Evolutionary conservation across 2,888 invertebrate genomes (phyloP).

Genomic region (Euplagia quadripunctaria): DNA sequence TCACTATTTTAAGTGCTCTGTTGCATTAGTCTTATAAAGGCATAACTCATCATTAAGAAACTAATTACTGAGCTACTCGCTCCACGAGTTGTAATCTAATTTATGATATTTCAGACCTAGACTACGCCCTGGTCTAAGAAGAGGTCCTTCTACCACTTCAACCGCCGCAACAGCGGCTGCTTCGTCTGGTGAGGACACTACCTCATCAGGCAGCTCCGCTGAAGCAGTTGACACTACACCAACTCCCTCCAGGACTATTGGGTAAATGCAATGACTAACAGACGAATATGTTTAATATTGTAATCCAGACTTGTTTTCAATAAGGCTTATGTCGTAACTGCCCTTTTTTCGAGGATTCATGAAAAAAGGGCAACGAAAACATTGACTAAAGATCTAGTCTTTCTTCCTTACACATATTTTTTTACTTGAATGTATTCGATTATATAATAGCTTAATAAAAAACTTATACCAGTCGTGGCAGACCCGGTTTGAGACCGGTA

Average conservation of each 20-base stretch:
- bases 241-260: constrained; percentile 71
- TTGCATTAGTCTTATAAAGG: background rate
- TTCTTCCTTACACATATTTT: background rate
- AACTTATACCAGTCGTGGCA: constrained; percentile 67
- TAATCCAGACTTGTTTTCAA: background rate
- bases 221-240: constrained; percentile 79
- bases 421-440: background rate
- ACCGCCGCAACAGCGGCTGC: constrained; percentile 65
- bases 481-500: constrained; percentile 78
- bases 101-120: constrained; percentile 69
- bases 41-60: too few species aligned
- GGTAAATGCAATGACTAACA: constrained; percentile 57
- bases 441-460: too few species aligned
- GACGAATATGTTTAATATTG: background rate
- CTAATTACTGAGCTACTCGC: background rate
- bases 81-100: background rate
- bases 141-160: constrained; percentile 64
- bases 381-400: too few species aligned
- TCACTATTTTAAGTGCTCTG: background rate
- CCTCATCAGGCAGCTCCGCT: constrained; percentile 65
- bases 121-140: constrained; percentile 80
- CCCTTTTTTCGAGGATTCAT: too few species aligned
- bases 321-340: background rate
- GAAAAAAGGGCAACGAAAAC: too few species aligned
- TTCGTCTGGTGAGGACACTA: constrained; percentile 67